Conservation (phyloP, 2,888 invertebrate genomes). For the Nephrocerus scutellatus region DNA sequence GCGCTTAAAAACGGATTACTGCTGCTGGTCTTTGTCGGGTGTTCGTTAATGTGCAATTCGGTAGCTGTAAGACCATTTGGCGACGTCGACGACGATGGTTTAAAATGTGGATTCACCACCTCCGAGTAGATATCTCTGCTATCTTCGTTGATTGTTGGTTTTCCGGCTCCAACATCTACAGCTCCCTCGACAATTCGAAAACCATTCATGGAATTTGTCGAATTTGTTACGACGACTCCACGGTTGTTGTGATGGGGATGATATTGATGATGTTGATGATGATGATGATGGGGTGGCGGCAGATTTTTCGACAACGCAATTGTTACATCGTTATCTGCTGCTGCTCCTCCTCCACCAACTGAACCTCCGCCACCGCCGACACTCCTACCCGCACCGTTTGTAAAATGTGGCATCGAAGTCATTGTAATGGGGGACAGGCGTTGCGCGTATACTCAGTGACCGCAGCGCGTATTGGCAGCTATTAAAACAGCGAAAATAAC, state of each 20-base stretch:
- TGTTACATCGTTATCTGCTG: slow-evolving; percentile 12
- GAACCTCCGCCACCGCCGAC: no score
- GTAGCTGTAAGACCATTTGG: slow-evolving; percentile 12
- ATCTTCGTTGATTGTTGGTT: slow-evolving; percentile 18
- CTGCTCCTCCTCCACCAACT: slow-evolving; percentile 13
- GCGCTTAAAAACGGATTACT: slow-evolving; percentile 36
- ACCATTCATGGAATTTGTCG: slow-evolving; percentile 33
- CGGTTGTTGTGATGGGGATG: slow-evolving; percentile 1
- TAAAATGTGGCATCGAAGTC: no score
- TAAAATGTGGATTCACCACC: slow-evolving; percentile 8
- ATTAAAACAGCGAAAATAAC: no score
- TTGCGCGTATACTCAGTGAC: no score
- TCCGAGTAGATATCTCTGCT: slow-evolving; percentile 21
- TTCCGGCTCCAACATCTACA: slow-evolving; percentile 12
- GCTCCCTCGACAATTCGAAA: slow-evolving; percentile 40
- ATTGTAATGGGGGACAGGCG: no score
- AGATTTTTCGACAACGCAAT: slow-evolving; percentile 3
- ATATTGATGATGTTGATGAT: background rate
- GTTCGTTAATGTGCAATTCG: slow-evolving; percentile 38
- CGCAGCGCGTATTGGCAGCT: no score
- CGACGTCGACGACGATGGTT: slow-evolving; percentile 9
- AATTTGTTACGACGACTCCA: slow-evolving; percentile 14
- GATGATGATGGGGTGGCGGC: slow-evolving; percentile 5
- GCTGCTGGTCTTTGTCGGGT: slow-evolving; percentile 20
- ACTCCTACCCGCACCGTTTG: no score